A percentile compares a stretch with the other conserved stretches of the same genome.
Conservation (phyloP, 2,888 invertebrate genomes). For the Pteria penguin region DNA sequence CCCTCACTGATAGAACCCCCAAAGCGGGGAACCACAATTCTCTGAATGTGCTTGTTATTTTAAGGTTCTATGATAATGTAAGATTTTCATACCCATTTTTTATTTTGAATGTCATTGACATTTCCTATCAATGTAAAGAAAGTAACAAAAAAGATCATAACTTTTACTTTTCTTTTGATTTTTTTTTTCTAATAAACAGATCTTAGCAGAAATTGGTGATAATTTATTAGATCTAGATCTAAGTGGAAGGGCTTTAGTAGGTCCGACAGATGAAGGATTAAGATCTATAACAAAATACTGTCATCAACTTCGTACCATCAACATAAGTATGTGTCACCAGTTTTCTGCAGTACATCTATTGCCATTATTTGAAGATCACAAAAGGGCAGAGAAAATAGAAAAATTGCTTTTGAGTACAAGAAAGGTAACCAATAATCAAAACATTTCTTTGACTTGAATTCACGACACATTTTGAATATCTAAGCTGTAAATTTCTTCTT, state of each 20-base stretch:
- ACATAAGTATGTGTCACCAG: constrained; percentile 64
- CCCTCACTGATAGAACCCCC: no score
- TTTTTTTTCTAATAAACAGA: constrained; percentile 55
- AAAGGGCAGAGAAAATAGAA: constrained; percentile 58
- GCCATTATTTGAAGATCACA: constrained; percentile 63
- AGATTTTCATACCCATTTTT: no score
- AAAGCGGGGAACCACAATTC: no score
- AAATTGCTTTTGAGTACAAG: constrained; percentile 65
- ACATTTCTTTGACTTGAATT: no score
- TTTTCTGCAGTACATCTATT: constrained; percentile 62
- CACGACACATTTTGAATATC: no score
- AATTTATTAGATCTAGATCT: constrained; percentile 66
- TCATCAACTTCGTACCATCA: constrained; percentile 60
- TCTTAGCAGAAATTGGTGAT: constrained; percentile 66
- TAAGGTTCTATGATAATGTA: no score
- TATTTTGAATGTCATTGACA: no score
- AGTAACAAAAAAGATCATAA: no score
- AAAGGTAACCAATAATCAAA: no score
- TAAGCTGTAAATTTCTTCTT: no score
- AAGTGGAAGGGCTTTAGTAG: constrained; percentile 63
- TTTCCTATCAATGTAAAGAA: no score
- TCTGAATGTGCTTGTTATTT: no score
- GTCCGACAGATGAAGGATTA: constrained; percentile 71
- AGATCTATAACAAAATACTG: constrained; percentile 66
- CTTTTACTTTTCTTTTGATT: neutral